Evolutionary conservation across 2,888 invertebrate species (phyloP).

Genomic region (Saturnia pavonia): DNA sequence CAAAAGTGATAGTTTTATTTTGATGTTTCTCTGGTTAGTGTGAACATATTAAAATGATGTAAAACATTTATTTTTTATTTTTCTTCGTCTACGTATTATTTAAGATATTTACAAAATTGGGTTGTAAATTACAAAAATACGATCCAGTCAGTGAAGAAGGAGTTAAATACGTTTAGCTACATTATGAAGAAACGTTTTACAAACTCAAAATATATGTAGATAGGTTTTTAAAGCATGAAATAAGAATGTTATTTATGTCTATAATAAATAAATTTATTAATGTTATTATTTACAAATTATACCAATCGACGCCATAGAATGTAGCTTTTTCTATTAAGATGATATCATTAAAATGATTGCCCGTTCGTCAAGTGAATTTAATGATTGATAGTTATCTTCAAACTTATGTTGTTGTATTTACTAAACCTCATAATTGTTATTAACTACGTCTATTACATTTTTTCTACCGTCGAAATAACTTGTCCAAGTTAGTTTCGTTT

Average conservation of each 20-base stretch:
- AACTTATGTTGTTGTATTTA: background rate
- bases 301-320: background rate
- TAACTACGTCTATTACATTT: background rate
- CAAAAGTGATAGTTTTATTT: no score
- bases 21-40: no score
- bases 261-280: no score
- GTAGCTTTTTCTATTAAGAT: background rate
- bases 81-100: background rate
- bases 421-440: background rate
- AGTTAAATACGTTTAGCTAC: background rate
- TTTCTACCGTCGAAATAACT: background rate
- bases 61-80: no score
- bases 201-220: background rate
- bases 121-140: background rate
- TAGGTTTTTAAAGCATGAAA: background rate
- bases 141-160: no score
- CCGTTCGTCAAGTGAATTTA: background rate
- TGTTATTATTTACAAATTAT: background rate
- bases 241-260: no score
- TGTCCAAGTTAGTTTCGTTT: background rate
- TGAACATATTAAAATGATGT: no score
- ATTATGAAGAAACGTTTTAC: background rate
- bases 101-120: background rate
- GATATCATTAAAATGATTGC: background rate
- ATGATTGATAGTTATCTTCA: background rate